Evolutionary conservation across 2,797 vertebrate species (phyloP).

Genomic region (Tenualosa thibaudeaui): DNA sequence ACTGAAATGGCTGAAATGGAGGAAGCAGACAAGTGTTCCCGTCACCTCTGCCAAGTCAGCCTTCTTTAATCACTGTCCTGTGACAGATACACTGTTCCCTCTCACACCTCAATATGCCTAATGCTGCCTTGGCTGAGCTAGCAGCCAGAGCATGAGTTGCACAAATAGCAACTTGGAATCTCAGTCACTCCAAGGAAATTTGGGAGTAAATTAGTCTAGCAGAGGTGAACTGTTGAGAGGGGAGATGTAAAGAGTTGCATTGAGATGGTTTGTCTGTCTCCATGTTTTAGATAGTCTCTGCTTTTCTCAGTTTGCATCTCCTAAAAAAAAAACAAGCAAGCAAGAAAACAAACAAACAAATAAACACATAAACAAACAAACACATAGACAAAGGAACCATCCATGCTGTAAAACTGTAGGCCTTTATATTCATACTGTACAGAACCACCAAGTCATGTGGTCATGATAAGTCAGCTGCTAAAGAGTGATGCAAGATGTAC

Average conservation of each 20-base stretch:
- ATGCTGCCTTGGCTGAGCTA: not conserved
- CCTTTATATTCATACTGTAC: too few species aligned
- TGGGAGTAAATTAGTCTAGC: not conserved
- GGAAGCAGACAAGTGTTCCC: not conserved
- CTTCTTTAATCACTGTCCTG: conserved; percentile 16
- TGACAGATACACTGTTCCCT: conserved; percentile 9
- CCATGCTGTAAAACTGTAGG: not conserved
- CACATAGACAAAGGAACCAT: not conserved
- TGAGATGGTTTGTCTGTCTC: not conserved
- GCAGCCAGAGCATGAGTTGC: not conserved
- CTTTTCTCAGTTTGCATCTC: not conserved
- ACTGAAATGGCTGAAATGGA: not conserved
- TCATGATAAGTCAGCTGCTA: not conserved
- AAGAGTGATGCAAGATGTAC: not conserved
- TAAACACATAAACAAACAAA: not conserved
- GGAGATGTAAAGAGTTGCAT: not conserved
- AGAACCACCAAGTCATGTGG: not conserved
- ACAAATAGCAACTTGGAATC: not conserved
- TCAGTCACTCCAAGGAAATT: not conserved
- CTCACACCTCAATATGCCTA: conserved; percentile 21
- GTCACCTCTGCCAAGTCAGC: not conserved
- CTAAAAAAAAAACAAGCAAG: not conserved
- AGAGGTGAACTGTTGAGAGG: not conserved
- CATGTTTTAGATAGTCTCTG: not conserved
- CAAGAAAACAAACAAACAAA: not conserved